phyloP scores from a whole-genome alignment of 30 jellyfish, hydroid and myxozoan genomes.

The Sanderia malayensis region DNA sequence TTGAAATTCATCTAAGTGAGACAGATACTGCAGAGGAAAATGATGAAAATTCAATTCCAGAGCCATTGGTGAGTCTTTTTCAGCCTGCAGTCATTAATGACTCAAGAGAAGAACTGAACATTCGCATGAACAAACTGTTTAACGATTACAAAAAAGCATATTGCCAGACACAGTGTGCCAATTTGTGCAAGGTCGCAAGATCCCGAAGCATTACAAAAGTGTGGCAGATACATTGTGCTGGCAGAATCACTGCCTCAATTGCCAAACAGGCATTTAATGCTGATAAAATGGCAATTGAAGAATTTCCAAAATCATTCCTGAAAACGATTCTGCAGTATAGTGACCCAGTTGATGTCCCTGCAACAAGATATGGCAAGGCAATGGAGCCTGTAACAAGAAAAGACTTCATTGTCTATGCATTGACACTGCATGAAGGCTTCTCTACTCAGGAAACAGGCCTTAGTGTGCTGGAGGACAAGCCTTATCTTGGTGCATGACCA shows the following conservation, averaged over 20 bases:
- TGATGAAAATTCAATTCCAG: not conserved
- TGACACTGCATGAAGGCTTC: conserved; percentile 4
- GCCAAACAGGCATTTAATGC: conserved; percentile 26
- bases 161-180: conserved; percentile 1
- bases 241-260: conserved; percentile 39
- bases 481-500: conserved; percentile 5
- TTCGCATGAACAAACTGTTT: not conserved
- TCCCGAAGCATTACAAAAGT: conserved; percentile 20
- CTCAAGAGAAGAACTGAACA: not conserved
- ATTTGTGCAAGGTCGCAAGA: conserved; percentile 22
- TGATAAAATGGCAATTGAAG: conserved; percentile 18
- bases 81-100: not conserved
- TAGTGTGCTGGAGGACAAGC: not conserved
- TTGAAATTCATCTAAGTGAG: too few relatives aligned
- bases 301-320: conserved; percentile 17
- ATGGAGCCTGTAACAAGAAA: conserved; percentile 39
- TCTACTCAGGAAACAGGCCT: not conserved
- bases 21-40: not conserved
- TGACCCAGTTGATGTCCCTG: conserved; percentile 9
- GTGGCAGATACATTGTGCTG: conserved; percentile 34
- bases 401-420: conserved; percentile 1
- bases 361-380: too few relatives aligned
- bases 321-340: conserved; percentile 25
- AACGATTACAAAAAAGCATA: conserved; percentile 2
- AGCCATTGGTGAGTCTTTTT: not conserved